Conservation (phyloP, 2,888 invertebrate genomes). For the Atethmia centrago region DNA sequence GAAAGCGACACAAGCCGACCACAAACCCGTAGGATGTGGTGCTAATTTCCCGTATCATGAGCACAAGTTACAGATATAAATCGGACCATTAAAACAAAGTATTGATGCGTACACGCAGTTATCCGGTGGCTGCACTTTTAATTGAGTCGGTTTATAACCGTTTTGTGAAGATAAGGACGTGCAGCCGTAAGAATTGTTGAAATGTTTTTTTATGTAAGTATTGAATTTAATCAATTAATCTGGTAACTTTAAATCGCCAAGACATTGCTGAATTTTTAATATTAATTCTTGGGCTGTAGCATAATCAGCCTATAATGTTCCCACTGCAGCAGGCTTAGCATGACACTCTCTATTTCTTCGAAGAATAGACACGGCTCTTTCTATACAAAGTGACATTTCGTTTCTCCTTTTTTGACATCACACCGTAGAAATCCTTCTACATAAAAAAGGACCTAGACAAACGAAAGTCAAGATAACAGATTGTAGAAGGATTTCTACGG, state of each 20-base stretch:
- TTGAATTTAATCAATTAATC: neutral
- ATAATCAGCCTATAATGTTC: too few species aligned
- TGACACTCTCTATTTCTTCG: too few species aligned
- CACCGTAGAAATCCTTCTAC: too few species aligned
- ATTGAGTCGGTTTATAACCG: slow-evolving; percentile 45
- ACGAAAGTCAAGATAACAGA: too few species aligned
- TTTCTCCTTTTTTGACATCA: too few species aligned
- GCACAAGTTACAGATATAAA: slow-evolving; percentile 57
- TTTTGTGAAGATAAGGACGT: slow-evolving; percentile 18
- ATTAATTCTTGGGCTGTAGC: neutral
- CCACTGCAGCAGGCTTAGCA: too few species aligned
- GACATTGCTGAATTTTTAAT: neutral
- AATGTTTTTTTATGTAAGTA: neutral
- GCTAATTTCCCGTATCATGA: slow-evolving; percentile 63
- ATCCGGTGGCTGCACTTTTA: slow-evolving; percentile 54
- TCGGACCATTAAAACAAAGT: slow-evolving; percentile 67
- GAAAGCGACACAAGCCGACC: neutral
- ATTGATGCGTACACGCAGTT: slow-evolving; percentile 57
- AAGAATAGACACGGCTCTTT: too few species aligned
- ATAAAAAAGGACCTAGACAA: too few species aligned
- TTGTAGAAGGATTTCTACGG: too few species aligned
- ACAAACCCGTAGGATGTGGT: slow-evolving; percentile 20
- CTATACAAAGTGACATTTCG: too few species aligned
- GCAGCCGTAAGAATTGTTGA: neutral
- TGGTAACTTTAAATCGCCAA: neutral